Base-by-base conservation (phyloP, 2,113 vertebrate species). In the Burhinus bistriatus region DNA sequence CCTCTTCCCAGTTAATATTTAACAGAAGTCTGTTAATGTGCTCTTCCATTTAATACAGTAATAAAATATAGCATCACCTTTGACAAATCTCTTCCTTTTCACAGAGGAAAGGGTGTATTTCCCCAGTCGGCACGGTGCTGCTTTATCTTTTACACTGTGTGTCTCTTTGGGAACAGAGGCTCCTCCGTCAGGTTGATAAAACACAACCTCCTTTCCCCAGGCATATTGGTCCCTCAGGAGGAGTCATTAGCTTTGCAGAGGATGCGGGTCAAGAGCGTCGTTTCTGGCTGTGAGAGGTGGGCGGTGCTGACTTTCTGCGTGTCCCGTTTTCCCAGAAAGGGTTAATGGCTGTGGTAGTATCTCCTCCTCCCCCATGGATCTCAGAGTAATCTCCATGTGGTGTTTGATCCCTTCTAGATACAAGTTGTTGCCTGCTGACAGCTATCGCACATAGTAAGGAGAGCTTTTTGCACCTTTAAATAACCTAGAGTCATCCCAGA, bases 51-150 rank as follows among this genome's bases (percentile, higher is more conserved):
- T 90, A 95, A 91, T 58, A 66, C 52, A 83, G 68, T 81, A 94
- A 93, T 82, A 86, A 97, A 97, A 92, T 69, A 75, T 22, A 87
- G 34, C 51, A 75, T 89, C 71, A 61, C 61, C 84, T 96, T 72
- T 96, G 88, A 94, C 70, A 92, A 95, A 96, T 95, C 72, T 73
- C 90, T 94, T 95, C 87, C 62, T 95, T 86, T 92, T 84, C 82
- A 22, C 75, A 54, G 44, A 89, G 72, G 62, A 95, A 83, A 68
- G 58, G 71, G 54, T 66, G 34, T 9, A 81, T 77, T 96, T 95
- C 69, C 93, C 52, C n/a, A 49, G 57, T 16, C 3, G 29, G 52
- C 82, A 91, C 70, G 0, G 0, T 34, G 51, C 23, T 96, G 49
- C 87, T 92, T 87, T 91, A 72, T 76, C 45, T 95, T 80, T 65